These are phyloP conservation scores for Drosophila sordidula DNA, from an alignment of 2,888 invertebrate genomes.

Conservation along the genomic window DNA sequence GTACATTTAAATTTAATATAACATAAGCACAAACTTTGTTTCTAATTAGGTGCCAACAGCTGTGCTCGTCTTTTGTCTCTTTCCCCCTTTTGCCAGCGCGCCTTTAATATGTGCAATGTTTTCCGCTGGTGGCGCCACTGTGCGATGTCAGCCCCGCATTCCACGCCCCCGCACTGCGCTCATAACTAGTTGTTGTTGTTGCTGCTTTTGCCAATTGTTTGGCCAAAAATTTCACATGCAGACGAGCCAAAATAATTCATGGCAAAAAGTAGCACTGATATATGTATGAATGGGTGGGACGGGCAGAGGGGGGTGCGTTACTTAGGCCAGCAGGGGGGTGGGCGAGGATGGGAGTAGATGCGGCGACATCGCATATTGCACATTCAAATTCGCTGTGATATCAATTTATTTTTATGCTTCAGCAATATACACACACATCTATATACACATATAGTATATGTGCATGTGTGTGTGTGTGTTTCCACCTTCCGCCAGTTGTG, in stretches of 20 bases:
- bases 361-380: constrained; percentile 49
- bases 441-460: not conserved
- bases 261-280: constrained; percentile 50
- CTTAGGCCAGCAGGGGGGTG: not conserved
- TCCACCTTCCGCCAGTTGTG: not conserved
- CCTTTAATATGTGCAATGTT: not conserved
- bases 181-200: constrained; percentile 33
- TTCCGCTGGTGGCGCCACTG: not conserved
- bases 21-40: too few species aligned
- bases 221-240: constrained; percentile 73
- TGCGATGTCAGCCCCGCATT: constrained; percentile 18
- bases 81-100: not conserved
- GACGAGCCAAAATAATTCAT: constrained; percentile 70
- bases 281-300: constrained; percentile 21
- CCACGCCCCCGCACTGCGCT: not conserved
- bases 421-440: constrained; percentile 2
- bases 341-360: not conserved
- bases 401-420: constrained; percentile 73
- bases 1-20: too few species aligned
- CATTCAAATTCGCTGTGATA: constrained; percentile 66
- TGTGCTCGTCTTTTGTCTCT: too few species aligned
- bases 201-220: constrained; percentile 63
- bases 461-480: not conserved
- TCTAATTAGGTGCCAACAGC: too few species aligned
- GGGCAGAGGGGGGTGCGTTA: not conserved